phyloP scores from a whole-genome alignment of 2,888 invertebrate genomes.

The Leptinotarsa peninsularis region DNA sequence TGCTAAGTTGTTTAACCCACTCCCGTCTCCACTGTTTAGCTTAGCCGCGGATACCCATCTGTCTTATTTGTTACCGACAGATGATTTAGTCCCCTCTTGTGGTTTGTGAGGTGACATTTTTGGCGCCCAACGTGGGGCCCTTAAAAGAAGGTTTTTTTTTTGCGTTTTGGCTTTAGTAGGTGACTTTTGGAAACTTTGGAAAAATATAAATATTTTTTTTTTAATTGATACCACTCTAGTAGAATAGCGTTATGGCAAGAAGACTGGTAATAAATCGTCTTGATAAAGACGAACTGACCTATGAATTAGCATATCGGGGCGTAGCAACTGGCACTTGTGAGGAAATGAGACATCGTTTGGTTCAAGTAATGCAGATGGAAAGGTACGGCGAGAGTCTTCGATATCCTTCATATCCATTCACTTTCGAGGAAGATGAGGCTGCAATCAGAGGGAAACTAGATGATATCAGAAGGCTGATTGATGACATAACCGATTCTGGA shows the following conservation, averaged over 20 bases:
- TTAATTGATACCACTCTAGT: no score
- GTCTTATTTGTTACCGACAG: no score
- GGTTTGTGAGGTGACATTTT: no score
- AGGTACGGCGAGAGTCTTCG: slow-evolving; percentile 31
- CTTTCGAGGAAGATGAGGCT: slow-evolving; percentile 26
- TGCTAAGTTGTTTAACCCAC: no score
- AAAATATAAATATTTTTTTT: no score
- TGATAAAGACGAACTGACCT: slow-evolving; percentile 32
- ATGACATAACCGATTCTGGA: background rate
- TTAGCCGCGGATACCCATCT: no score
- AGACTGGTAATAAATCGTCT: slow-evolving; percentile 29
- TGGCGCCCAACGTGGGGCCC: no score
- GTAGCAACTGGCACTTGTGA: slow-evolving; percentile 26
- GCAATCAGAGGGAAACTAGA: slow-evolving; percentile 21
- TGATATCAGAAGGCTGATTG: slow-evolving; percentile 7
- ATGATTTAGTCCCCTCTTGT: no score
- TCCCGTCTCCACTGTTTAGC: no score
- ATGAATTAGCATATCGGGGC: slow-evolving; percentile 25
- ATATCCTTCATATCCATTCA: slow-evolving; percentile 33
- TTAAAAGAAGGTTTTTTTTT: no score
- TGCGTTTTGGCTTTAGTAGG: no score
- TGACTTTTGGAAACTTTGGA: no score
- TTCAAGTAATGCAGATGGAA: slow-evolving; percentile 28
- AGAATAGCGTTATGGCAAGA: slow-evolving; percentile 13
- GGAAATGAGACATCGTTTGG: slow-evolving; percentile 29